Evolutionary conservation across 1,140 invertebrate species (phyloP), one percentile per base, ranked within the genome.

Genomic region (Bombus huntii): DNA sequence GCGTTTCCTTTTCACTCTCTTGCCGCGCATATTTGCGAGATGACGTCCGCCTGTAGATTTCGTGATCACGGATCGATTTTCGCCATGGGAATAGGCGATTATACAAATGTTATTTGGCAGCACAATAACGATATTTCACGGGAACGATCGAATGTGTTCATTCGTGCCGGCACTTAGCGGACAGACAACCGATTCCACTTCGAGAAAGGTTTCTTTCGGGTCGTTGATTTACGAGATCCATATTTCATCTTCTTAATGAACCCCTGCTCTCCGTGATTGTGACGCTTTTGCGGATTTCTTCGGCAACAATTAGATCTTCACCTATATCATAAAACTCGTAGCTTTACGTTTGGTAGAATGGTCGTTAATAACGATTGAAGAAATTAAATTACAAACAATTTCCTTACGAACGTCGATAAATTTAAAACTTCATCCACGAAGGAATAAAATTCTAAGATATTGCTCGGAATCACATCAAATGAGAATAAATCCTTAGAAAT

Each of bases 1-100:
- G 28, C 3, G 39, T 37, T 39, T 15, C 22, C 39, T 53, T 28
- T 12, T 25, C 53, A 34, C 12, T 65, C n/a, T 44, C 28, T 57
- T 15, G 44, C 42, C 66, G 75, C 75, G 82, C 86, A 90, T 90
- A 86, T 82, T 86, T 90, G 78, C 65, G 44, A 13, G 65, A 77
- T 88, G 86, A 90, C 79, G 88, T 39, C 28, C 66, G 68, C 76
- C 71, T 34, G 76, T 79, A 53, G 83, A 71, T 81, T 75, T 53
- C 53, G 82, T 68, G 83, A 77, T 81, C 72, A 31, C 62, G n/a
- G 31, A 76, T 68, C 79, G 62, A 62, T 70, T 68, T 65, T 68
- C 59, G 15, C 81, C 81, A 77, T 71, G 12, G 53, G 74, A 86
- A 86, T 77, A 39, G 73, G 10, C 42, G 66, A 83, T 86, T 86